Evolutionary conservation across 2,888 invertebrate genomes (phyloP), one percentile per base, ranked within the genome.

Genomic region (Glyphotaelius pellucidus): DNA sequence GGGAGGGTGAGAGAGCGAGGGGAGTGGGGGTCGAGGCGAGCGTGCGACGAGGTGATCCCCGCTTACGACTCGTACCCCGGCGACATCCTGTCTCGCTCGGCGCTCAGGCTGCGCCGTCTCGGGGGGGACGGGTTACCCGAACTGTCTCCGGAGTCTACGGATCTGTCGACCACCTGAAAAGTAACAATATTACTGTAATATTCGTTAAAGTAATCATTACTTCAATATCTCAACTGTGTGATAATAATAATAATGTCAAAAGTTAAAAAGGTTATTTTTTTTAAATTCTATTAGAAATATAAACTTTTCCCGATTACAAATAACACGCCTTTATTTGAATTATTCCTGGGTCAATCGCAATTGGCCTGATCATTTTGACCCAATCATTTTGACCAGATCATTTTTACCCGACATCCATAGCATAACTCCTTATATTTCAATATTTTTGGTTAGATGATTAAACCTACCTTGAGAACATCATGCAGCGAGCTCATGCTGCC

Each of bases 401-500:
- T 3, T 35, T 35, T 35, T 3, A 35, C 35, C 35, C 3, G 3
- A 35, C n/a, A n/a, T n/a, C n/a, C n/a, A n/a, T n/a, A n/a, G n/a
- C n/a, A n/a, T n/a, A n/a, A n/a, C n/a, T n/a, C n/a, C n/a, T n/a
- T n/a, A n/a, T n/a, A n/a, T n/a, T n/a, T n/a, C n/a, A n/a, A n/a
- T n/a, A n/a, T n/a, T n/a, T 47, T 47, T 67, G 25, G 25, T 19
- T 25, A 67, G 5, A 67, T 7, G 7, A 67, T n/a, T 67, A n/a
- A 25, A 67, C 94, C 93, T 94, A 96, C 96, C 96, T 98, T 98
- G 91, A 97, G 96, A 94, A 97, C 97, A 94, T 98, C 98, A 94
- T 98, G 98, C 93, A 98, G 95, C 25, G 98, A 98, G 94, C 97
- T 97, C 96, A 98, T 97, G 94, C 97, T 98, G 94, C 98, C 98